Base-by-base conservation (phyloP, 2,888 invertebrate genomes). In the Hypolimnas misippus region DNA sequence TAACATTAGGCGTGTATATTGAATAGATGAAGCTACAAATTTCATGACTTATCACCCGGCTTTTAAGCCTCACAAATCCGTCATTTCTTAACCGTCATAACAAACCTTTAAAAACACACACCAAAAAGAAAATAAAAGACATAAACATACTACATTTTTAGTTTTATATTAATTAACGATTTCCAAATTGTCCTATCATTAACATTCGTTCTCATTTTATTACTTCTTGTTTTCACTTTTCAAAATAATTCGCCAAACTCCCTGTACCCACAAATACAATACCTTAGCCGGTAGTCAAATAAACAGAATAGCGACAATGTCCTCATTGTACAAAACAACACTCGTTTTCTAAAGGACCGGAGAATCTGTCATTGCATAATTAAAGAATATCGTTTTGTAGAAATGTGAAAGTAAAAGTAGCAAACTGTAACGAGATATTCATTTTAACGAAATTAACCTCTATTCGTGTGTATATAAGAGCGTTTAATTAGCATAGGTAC, bases 321-420 rank as follows among this genome's bases (percentile, higher is more conserved):
- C 19, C 17, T 12, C 42, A 57, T 60, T 55, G 42, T 60, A 59
- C 19, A 58, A 62, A 64, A 63, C 40, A 57, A 56, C 29, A 38
- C 29, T 40, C 19, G 31, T 51, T 51, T 59, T 55, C 25, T 38
- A 33, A 66, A 70, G 71, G 66, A 65, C 65, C 65, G 61, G 62
- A 52, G 33, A 51, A 57, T 54, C 57, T 66, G 67, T 69, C 61
- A 67, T 75, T 75, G 73, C 74, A 74, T 74, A 74, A 72, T 70
- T 69, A 62, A 64, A 67, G 69, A 66, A 65, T 46, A 46, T 46
- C 12, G 21, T 67, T 75, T 76, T 74, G 65, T 76, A 78, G 77
- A 80, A 83, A 79, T 79, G 82, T 80, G 85, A 89, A 88, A 88
- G 88, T 86, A 76, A 84, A 67, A 64, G 68, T 65, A 67, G 54